phyloP scores from a whole-genome alignment of 2,888 invertebrate genomes.

The Malthinus seriepunctatus region DNA sequence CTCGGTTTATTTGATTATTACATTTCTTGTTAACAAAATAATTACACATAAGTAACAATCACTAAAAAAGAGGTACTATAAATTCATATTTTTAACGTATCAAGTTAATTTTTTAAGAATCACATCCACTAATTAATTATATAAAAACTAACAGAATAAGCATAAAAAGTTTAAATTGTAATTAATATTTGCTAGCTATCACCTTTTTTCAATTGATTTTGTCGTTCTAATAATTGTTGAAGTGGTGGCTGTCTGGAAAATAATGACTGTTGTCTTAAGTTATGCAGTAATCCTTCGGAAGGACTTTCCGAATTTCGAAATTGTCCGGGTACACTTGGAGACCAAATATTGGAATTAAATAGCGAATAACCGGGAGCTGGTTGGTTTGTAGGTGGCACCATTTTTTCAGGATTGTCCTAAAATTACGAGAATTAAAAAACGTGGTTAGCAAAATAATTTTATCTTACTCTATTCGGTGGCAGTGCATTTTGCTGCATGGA shows the following conservation, averaged over 20 bases:
- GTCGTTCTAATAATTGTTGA: conserved; percentile 79
- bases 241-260: conserved; percentile 79
- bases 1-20: too few species aligned
- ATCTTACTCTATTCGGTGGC: conserved; percentile 14
- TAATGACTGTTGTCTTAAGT: conserved; percentile 62
- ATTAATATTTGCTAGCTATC: conserved; percentile 35
- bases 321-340: conserved; percentile 48
- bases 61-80: too few species aligned
- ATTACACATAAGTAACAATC: too few species aligned
- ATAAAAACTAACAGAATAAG: too few species aligned
- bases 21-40: too few species aligned
- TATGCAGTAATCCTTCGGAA: conserved; percentile 33
- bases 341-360: conserved; percentile 53
- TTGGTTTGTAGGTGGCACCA: conserved; percentile 22
- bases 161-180: too few species aligned
- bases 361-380: conserved; percentile 51
- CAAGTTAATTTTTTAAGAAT: too few species aligned
- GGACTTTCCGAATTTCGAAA: conserved; percentile 37
- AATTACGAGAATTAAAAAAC: neutral
- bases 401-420: conserved; percentile 23
- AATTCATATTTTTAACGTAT: too few species aligned
- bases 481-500: conserved; percentile 16
- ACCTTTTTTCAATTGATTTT: conserved; percentile 63
- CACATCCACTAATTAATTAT: too few species aligned
- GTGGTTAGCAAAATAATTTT: neutral